Percentiles rank a stretch among this genome's conserved stretches.
Conservation (phyloP, 2,113 vertebrate species). For the Pyrgilauda ruficollis region DNA sequence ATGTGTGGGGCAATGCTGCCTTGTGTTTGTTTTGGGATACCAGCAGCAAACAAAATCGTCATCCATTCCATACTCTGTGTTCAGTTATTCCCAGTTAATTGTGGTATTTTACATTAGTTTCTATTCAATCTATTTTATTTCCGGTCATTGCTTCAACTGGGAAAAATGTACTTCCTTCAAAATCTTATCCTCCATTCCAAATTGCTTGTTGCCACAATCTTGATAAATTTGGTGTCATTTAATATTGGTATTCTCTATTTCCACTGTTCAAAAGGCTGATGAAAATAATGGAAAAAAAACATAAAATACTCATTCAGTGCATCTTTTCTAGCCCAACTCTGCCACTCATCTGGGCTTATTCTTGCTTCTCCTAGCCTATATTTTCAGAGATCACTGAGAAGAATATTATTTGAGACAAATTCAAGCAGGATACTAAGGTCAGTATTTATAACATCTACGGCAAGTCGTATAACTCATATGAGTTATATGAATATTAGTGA, state of each 20-base stretch:
- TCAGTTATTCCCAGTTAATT: not conserved
- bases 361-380: not conserved
- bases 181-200: not conserved
- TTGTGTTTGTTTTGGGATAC: not conserved
- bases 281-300: not conserved
- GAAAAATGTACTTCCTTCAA: not conserved
- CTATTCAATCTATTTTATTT: not conserved
- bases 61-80: not conserved
- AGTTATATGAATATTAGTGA: not conserved
- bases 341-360: not conserved
- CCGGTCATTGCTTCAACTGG: not conserved
- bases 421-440: not conserved
- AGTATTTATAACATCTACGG: not conserved
- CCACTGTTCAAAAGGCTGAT: not conserved
- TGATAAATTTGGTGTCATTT: not conserved
- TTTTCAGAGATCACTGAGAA: not conserved
- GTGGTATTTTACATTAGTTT: not conserved
- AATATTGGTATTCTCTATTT: not conserved
- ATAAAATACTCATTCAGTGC: not conserved
- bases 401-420: not conserved
- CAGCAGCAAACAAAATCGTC: fast-evolving
- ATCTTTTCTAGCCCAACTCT: not conserved
- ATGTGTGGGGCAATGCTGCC: not conserved
- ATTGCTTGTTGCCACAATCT: not conserved
- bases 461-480: not conserved